Evolutionary conservation across 2,113 vertebrate species (phyloP).

Genomic region (Pan troglodytes): NHGRI_mPanTro3-v2.1_pri NC_072402.2:160091501-160092000

Average conservation of each 20-base stretch:
- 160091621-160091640: too few relatives aligned
- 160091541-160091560: too few relatives aligned
- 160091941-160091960: not conserved
- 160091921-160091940: not conserved
- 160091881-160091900: not conserved
- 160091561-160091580: too few relatives aligned
- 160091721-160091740: not conserved
- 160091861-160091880: not conserved
- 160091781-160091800: fast-evolving
- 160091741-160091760: not conserved
- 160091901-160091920: not conserved
- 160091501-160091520: too few relatives aligned
- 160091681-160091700: too few relatives aligned
- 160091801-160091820: not conserved
- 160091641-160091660: too few relatives aligned
- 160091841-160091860: not conserved
- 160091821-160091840: not conserved
- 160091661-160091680: too few relatives aligned
- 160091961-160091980: not conserved
- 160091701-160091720: too few relatives aligned
- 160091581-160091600: fast-evolving
- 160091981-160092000: not conserved
- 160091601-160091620: too few relatives aligned
- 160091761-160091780: too few relatives aligned
- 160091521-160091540: too few relatives aligned